A percentile compares a stretch with the other conserved stretches of the same genome.
These are phyloP conservation scores for Amniataba percoides DNA, from an alignment of 2,797 vertebrate genomes.

Conservation along the genomic window DNA sequence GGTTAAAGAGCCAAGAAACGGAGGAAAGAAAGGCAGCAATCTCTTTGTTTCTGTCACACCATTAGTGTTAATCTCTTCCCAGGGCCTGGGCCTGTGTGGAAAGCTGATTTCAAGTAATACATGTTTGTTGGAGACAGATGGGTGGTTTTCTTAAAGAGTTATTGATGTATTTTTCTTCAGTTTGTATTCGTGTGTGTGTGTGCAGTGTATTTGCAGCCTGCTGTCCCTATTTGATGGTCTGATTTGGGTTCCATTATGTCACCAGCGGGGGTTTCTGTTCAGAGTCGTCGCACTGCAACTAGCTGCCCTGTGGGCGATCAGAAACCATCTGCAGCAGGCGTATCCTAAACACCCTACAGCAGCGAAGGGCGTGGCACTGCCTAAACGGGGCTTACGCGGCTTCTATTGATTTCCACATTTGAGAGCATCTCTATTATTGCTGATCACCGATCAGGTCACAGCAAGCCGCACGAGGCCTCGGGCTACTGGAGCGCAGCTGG, in stretches of 20 bases:
- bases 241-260: constrained; percentile 79
- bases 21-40: constrained; percentile 53
- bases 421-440: constrained; percentile 75
- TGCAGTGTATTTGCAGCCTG: constrained; percentile 68
- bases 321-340: constrained; percentile 70
- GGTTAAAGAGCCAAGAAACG: constrained; percentile 60
- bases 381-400: constrained; percentile 50
- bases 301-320: constrained; percentile 67
- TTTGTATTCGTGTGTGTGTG: constrained; percentile 59
- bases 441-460: constrained; percentile 70
- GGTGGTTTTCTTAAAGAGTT: constrained; percentile 61
- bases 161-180: constrained; percentile 66
- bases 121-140: constrained; percentile 65
- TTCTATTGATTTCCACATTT: constrained; percentile 78
- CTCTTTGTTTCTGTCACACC: constrained; percentile 67
- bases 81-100: constrained; percentile 43
- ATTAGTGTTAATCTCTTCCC: constrained; percentile 67
- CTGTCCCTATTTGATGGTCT: constrained; percentile 79
- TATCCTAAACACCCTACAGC: constrained; percentile 50
- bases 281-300: constrained; percentile 60
- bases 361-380: constrained; percentile 57
- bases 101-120: constrained; percentile 64
- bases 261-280: constrained; percentile 71
- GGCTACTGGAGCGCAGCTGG: constrained; percentile 65
- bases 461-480: constrained; percentile 39